Base-by-base conservation (phyloP, 2,888 invertebrate genomes). In the Protonemura montana region DNA sequence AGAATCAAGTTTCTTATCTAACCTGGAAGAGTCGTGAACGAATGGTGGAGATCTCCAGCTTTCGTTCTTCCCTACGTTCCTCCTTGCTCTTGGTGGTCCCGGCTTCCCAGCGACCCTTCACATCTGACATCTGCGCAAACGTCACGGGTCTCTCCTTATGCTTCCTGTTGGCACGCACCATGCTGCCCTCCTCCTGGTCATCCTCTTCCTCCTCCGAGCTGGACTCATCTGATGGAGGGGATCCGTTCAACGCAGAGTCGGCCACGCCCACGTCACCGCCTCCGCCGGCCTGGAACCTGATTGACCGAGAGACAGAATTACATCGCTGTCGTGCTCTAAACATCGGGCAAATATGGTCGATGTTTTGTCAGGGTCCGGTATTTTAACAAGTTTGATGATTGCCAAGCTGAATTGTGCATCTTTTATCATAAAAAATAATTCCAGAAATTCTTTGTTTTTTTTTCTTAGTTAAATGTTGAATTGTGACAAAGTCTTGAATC, bases 11-110 rank as follows among this genome's bases (percentile, higher is more conserved):
- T 16, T n/a, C 2, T 21, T 13, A 76, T 88, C 89, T 89, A 91
- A 95, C 95, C 96, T 96, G 94, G 90, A 97, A 97, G 28, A 98
- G 92, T 83, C 96, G 93, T 89, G 96, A 97, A 86, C 98, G 94
- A 89, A 98, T 96, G 89, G 95, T 96, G 91, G 97, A 96, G 89
- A 97, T 95, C 92, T 98, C 98, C 90, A 97, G 97, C 90, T 97
- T 97, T 82, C 97, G 93, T 90, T 97, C 96, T 89, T 97, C 96
- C 13, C 96, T 94, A 28, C 96, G 92, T 88, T 95, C 94, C 89
- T 97, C 91, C 77, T 90, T 89, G 59, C 89, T 89, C 6, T 89
- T 88, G 26, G 89, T 88, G 80, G 89, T 89, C 0, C 95, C 95
- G n/a, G 93, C 93, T 91, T 97, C 97, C 94, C 97, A 97, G 90